Evolutionary conservation across 2,113 vertebrate species (phyloP).

Genomic region (Plecotus auritus): DNA sequence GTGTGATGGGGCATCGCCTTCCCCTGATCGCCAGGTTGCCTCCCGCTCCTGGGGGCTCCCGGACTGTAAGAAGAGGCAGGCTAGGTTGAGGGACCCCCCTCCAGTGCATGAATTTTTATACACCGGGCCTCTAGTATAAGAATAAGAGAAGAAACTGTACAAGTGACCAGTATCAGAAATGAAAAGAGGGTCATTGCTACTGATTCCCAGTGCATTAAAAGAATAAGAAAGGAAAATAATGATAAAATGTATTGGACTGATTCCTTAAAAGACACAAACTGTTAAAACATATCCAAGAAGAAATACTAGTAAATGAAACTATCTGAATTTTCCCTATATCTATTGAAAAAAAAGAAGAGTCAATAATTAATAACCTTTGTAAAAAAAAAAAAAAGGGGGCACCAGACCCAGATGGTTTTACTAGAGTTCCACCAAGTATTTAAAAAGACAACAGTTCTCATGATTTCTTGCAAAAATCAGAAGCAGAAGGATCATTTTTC

Average conservation of each 20-base stretch:
- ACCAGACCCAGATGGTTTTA: background rate
- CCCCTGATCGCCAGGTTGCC: no score
- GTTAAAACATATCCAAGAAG: background rate
- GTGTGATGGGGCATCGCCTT: no score
- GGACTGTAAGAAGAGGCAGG: no score
- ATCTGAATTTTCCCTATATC: background rate
- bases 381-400: background rate
- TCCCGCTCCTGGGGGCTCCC: no score
- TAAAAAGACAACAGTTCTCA: background rate
- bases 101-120: no score
- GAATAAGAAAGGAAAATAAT: background rate
- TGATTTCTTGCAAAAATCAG: background rate
- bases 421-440: background rate
- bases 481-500: background rate
- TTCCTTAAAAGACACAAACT: background rate
- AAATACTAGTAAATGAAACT: background rate
- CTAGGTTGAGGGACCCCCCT: no score
- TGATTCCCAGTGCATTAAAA: background rate
- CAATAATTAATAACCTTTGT: background rate
- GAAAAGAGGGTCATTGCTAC: background rate
- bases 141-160: background rate
- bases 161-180: background rate
- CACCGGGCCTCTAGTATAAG: background rate
- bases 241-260: background rate
- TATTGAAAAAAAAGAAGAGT: background rate